Percentiles rank a stretch among this genome's conserved stretches.
These are phyloP conservation scores for Diadophis punctatus DNA, from an alignment of 2,113 vertebrate species.

Conservation along the genomic window DNA sequence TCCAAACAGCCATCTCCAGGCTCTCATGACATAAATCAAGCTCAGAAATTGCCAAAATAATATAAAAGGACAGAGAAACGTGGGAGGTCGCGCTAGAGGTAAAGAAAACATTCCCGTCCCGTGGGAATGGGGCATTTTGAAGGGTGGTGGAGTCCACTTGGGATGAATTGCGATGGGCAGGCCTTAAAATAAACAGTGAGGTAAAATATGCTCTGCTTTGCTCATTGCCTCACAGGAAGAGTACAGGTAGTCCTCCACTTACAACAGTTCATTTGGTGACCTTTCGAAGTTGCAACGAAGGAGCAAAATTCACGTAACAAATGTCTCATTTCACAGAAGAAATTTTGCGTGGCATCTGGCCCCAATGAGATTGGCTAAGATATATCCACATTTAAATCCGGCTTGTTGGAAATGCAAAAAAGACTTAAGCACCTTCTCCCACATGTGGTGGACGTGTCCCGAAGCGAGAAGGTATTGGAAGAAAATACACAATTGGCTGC, in stretches of 20 bases:
- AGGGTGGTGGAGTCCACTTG: neutral
- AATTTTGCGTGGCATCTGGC: too few species aligned
- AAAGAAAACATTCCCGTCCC: constrained; percentile 5
- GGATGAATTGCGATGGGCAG: neutral
- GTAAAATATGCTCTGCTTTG: too few species aligned
- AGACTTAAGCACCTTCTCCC: too few species aligned
- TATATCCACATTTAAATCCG: too few species aligned
- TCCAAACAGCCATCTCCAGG: constrained; percentile 50
- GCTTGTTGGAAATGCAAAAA: too few species aligned
- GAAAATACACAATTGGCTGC: too few species aligned
- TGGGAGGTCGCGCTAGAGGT: constrained; percentile 14
- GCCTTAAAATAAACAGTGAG: neutral
- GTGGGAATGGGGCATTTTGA: neutral
- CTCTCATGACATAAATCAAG: constrained; percentile 43
- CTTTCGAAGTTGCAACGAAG: neutral
- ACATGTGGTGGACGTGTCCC: too few species aligned
- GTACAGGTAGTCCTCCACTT: neutral
- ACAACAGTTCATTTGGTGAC: neutral
- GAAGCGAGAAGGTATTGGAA: too few species aligned
- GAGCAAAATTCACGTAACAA: neutral
- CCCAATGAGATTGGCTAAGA: too few species aligned
- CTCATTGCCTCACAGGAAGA: neutral
- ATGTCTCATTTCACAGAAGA: neutral
- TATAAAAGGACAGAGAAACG: neutral
- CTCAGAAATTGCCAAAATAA: constrained; percentile 19